Percentiles rank a stretch among this genome's conserved stretches.
phyloP scores from a whole-genome alignment of 2,113 vertebrate genomes.

The Laticauda laticaudata region DNA sequence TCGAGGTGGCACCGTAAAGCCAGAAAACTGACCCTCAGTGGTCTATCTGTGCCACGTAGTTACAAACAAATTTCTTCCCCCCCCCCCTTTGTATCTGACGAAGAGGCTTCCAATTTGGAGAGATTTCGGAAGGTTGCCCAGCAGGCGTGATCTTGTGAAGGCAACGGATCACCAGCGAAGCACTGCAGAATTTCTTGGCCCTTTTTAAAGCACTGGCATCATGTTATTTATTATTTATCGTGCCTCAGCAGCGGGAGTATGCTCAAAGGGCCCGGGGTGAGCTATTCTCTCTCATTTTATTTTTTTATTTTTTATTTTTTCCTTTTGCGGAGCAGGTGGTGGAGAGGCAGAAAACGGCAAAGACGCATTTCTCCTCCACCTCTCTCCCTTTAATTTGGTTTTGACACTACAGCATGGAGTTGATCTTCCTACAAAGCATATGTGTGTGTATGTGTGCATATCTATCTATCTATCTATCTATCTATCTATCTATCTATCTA shows the following conservation, averaged over 20 bases:
- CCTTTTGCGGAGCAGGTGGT: background rate
- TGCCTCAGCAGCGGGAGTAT: background rate
- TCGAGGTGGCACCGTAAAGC: background rate
- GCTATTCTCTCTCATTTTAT: background rate
- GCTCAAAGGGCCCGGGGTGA: slow-evolving; percentile 8
- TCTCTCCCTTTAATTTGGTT: background rate
- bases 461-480: no score
- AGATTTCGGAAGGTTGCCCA: background rate
- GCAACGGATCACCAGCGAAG: slow-evolving; percentile 19
- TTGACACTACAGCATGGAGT: background rate
- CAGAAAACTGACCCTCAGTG: background rate
- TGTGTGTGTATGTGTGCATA: no score
- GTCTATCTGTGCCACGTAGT: background rate
- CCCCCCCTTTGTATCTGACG: background rate
- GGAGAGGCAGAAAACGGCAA: background rate
- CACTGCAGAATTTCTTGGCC: slow-evolving; percentile 33
- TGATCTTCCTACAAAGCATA: background rate
- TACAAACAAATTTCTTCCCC: background rate
- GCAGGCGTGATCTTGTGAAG: background rate
- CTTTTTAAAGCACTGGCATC: slow-evolving; percentile 8
- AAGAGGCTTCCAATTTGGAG: background rate
- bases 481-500: no score
- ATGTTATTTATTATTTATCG: slow-evolving; percentile 50
- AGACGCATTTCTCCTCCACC: background rate
- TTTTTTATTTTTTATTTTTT: no score